phyloP scores from a whole-genome alignment of 2,113 vertebrate species.

The Cyphomyrus plagiostoma region DNA sequence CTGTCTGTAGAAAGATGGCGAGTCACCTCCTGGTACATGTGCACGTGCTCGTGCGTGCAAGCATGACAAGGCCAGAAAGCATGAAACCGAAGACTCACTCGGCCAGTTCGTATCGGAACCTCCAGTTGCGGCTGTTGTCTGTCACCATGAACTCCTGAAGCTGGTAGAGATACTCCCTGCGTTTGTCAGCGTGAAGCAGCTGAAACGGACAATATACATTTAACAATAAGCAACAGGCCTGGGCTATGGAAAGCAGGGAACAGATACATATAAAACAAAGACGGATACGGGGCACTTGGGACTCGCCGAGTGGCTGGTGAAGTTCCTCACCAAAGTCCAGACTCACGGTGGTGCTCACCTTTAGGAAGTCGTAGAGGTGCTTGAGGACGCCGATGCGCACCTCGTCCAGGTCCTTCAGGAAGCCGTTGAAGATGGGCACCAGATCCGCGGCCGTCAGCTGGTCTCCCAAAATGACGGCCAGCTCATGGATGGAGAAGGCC shows the following conservation, averaged over 20 bases:
- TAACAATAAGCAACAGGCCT: neutral
- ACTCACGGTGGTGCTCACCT: slow-evolving; percentile 43
- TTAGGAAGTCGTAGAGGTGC: slow-evolving; percentile 68
- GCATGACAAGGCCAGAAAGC: neutral
- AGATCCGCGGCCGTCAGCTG: slow-evolving; percentile 61
- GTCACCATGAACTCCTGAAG: slow-evolving; percentile 67
- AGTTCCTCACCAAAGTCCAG: neutral
- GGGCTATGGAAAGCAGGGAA: neutral
- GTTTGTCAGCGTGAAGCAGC: slow-evolving; percentile 67
- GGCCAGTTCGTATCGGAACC: slow-evolving; percentile 63
- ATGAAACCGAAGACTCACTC: slow-evolving; percentile 49
- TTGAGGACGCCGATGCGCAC: slow-evolving; percentile 64
- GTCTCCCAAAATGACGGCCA: slow-evolving; percentile 64
- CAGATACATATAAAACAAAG: neutral
- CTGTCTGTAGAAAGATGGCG: slow-evolving; percentile 49
- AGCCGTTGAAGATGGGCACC: slow-evolving; percentile 65
- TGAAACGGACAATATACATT: slow-evolving; percentile 23
- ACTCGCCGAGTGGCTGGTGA: neutral
- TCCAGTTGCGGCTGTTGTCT: slow-evolving; percentile 64
- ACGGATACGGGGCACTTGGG: neutral
- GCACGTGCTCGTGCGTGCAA: neutral
- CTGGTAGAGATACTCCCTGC: slow-evolving; percentile 66
- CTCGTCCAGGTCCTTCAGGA: slow-evolving; percentile 70
- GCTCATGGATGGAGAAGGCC: slow-evolving; percentile 62
- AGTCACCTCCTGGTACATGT: neutral